Base-by-base conservation (phyloP, 2,888 invertebrate species). In the Phlogophora meticulosa region DNA sequence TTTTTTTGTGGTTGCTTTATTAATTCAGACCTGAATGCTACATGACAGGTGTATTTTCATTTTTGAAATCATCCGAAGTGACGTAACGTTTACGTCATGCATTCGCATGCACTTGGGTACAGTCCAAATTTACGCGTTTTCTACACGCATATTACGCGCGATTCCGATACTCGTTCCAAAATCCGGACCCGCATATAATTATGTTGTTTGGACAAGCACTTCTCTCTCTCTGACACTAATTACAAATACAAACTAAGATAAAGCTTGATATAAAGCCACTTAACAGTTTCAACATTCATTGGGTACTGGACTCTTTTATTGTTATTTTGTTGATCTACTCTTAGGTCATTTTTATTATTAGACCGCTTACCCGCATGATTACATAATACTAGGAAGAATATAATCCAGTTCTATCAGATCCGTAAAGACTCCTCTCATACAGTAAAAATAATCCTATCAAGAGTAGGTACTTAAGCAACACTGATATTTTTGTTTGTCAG, bases 261-360 rank as follows among this genome's bases (percentile, higher is more conserved):
- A 48, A 20, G 11, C n/a, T 32, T 22, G 10, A 7, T 17, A 13
- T 17, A 38, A 3, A 53, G n/a, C 24, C 5, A 67, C n/a, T 43
- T 65, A 28, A 11, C 43, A 43, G 10, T 43, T 52, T 36, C 15
- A 15, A 11, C 10, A 17, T 40, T 48, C 7, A 24, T 17, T 15
- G 45, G 20, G 17, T 28, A n/a, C 7, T 9, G 7, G 7, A 32
- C 40, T 17, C 1, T 48, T 42, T 40, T 58, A 13, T 45, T 24
- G 4, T 40, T 20, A 7, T 45, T 11, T n/a, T 11, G n/a, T 40
- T 2, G 7, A 28, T 28, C 7, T 17, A 22, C 22, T 17, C 13
- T 28, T 17, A 17, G 40, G n/a, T 69, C 2, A 34, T 22, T 48
- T 34, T 55, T n/a, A 22, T 46, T 63, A 22, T 40, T 24, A n/a